Evolutionary conservation across 2,113 vertebrate species (phyloP), one percentile per base, ranked within the genome.

Genomic region (Centrocercus urophasianus): DNA sequence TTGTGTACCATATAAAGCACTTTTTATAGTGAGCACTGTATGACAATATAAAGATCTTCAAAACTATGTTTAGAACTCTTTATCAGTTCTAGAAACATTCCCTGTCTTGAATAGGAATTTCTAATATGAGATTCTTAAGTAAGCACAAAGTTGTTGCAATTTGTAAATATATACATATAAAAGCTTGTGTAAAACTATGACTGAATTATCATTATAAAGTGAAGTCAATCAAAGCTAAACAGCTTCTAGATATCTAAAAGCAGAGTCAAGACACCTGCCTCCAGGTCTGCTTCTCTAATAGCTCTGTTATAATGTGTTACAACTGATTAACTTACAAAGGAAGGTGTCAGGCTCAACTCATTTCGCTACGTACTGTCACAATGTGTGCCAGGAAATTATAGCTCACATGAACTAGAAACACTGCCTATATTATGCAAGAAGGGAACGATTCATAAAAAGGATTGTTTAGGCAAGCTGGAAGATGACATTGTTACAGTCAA

Each of bases 371-470:
- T 71, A 60, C 28, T 83, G 47, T 78, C 72, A 75, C 90, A 83
- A 67, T 25, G 14, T 52, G 73, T 90, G 76, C 77, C 80, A 90
- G 70, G 45, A 92, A 92, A 93, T 92, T 81, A 59, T 36, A 72
- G 48, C 8, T 93, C 83, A 67, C 10, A 10, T 57, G 43, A 88
- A 65, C 34, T 36, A 67, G 80, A 88, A 92, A 47, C 63, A 78
- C 22, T 86, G 27, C 6, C 48, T 52, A 13, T 75, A 61, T 75
- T 75, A 90, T 48, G 13, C 57, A 75, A 79, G 32, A 89, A 90
- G 36, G 70, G 30, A 78, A 4, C 17, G 11, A 65, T 69, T 36
- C 12, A 57, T 38, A 20, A 70, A 40, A 73, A 74, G 3, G 15
- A 12, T 70, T 75, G 30, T 75, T 88, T 69, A 65, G 47, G 15